Evolutionary conservation across 64 coral and sea anemone species (phyloP), one percentile per base, ranked within the genome.

Genomic region (Hydrozoanthus tunicans): DNA sequence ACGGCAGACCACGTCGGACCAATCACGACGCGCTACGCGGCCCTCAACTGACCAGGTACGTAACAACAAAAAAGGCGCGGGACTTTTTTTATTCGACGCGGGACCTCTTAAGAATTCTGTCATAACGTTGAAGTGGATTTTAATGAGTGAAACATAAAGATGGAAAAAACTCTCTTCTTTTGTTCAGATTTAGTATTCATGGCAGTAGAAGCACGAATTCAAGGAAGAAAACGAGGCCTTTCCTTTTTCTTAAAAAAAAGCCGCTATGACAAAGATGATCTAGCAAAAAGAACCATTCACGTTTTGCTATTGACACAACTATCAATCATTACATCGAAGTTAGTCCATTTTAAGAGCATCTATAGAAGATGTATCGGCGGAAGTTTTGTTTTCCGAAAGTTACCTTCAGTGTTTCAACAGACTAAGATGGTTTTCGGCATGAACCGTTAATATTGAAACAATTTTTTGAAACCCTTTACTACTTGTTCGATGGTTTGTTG

Each of bases 21-120:
- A 96, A 96, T 96, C 81, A 91, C 43, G 77, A 58, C 57, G 17
- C 92, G 94, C 94, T 91, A 96, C 94, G 94, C 94, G 94, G 91
- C 91, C 83, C 54, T 60, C 26, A 32, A 76, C 70, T 73, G 70
- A 72, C 69, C 69, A 72, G n/a, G 69, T 25, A 74, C 3, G 71
- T 25, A 11, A 8, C 20, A 43, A 23, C 55, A 55, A 73, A 55
- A 17, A 82, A 64, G 32, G 59, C 2, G 6, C 60, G 14, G 58
- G 80, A 55, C 26, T 43, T 43, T 43, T 43, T 43, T 43, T 43
- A 43, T 43, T 43, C 32, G 32, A 43, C 32, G 32, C 32, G 32
- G 32, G 32, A 43, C 32, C 32, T 43, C 32, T 43, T 43, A 43
- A 43, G 2, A 43, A 43, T 43, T 43, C 32, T 43, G 2, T 43